Evolutionary conservation across 2,113 vertebrate species (phyloP).

Genomic region (Ameiurus melas): DNA sequence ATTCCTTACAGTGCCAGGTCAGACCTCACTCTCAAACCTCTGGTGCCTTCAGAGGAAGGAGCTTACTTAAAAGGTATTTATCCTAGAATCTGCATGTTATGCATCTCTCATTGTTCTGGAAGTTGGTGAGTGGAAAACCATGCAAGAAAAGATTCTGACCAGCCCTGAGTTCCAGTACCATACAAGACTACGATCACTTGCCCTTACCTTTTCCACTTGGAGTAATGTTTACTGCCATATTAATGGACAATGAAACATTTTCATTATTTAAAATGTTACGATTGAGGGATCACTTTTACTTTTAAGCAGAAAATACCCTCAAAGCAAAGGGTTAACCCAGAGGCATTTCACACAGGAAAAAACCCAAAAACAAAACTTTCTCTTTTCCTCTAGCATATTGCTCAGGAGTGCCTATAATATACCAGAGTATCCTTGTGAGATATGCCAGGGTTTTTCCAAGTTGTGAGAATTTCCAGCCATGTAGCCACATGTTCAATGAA

Average conservation of each 20-base stretch:
- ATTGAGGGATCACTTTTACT: neutral
- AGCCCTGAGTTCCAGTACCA: neutral
- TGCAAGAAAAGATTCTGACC: neutral
- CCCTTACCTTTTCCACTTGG: neutral
- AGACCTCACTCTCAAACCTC: neutral
- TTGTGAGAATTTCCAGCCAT: slow-evolving; percentile 39
- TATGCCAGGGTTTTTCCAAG: neutral
- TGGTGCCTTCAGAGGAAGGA: neutral
- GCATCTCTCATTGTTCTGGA: neutral
- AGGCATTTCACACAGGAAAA: too few species aligned
- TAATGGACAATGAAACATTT: neutral
- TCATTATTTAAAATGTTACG: neutral
- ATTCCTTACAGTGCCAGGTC: neutral
- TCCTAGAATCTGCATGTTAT: neutral
- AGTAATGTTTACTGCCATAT: neutral
- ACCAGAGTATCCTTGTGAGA: neutral
- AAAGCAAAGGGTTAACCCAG: neutral
- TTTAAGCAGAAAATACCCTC: neutral
- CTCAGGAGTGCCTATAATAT: neutral
- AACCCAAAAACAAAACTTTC: neutral
- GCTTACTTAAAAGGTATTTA: neutral
- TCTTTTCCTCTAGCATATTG: neutral
- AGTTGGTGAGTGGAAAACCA: neutral
- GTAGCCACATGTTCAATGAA: slow-evolving; percentile 22
- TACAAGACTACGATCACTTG: neutral